Evolutionary conservation across 2,888 invertebrate species (phyloP).

Genomic region (Yponomeuta evonymella): DNA sequence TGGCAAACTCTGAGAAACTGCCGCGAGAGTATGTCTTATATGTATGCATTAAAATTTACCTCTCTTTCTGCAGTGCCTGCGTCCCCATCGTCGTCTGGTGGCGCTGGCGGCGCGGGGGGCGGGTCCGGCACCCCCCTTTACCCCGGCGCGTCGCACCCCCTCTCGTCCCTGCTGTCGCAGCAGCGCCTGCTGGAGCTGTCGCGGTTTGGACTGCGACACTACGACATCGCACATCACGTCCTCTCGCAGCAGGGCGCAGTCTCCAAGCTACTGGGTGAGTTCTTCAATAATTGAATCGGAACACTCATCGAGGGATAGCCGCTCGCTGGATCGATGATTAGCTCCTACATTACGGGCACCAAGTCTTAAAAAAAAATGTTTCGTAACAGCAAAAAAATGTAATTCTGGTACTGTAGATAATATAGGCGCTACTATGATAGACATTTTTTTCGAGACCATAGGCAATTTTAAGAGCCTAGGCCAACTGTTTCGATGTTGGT

Average conservation of each 20-base stretch:
- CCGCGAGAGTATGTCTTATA: not conserved
- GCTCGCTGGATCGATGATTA: not conserved
- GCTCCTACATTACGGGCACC: not conserved
- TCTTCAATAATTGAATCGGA: not conserved
- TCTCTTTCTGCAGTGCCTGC: conserved; percentile 68
- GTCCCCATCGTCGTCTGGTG: conserved; percentile 72
- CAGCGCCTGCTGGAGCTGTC: conserved; percentile 89
- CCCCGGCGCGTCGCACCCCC: conserved; percentile 72
- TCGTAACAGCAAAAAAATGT: too few species aligned
- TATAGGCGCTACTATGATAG: too few species aligned
- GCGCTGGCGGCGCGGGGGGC: conserved; percentile 59
- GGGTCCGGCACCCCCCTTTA: conserved; percentile 66
- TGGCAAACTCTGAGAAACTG: too few species aligned
- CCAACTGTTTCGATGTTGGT: too few species aligned
- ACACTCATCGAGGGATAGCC: too few species aligned
- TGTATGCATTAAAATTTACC: not conserved
- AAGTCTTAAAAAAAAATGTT: too few species aligned
- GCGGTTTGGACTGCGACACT: conserved; percentile 87
- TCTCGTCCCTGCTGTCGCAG: conserved; percentile 83
- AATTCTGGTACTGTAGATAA: too few species aligned
- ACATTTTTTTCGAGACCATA: too few species aligned
- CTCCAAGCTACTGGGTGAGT: conserved; percentile 92
- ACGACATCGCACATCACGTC: conserved; percentile 93
- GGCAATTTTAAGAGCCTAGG: too few species aligned
- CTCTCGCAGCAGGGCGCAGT: conserved; percentile 94